phyloP scores from a whole-genome alignment of 2,888 invertebrate species.

The Auanema freiburgensis region DNA sequence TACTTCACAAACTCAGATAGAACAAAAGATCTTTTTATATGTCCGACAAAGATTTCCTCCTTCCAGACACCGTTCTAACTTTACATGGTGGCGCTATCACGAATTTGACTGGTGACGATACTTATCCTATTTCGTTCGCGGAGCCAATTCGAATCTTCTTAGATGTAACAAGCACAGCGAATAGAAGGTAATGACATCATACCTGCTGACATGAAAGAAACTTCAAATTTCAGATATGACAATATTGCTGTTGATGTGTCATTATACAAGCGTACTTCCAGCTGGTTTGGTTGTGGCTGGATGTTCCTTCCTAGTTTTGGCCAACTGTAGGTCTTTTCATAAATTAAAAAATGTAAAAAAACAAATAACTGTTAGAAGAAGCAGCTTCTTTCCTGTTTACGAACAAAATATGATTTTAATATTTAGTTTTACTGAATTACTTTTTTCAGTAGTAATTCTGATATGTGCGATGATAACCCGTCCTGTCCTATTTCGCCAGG shows the following conservation, averaged over 20 bases:
- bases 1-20: too few species aligned
- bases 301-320: slow-evolving; percentile 57
- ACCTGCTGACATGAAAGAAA: background rate
- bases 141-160: slow-evolving; percentile 52
- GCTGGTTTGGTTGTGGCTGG: slow-evolving; percentile 62
- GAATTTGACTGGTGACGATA: slow-evolving; percentile 53
- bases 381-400: too few species aligned
- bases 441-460: slow-evolving; percentile 38
- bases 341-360: slow-evolving; percentile 12
- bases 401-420: background rate
- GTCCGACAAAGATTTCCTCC: background rate
- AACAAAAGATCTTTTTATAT: too few species aligned
- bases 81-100: slow-evolving; percentile 58
- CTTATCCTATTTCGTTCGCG: slow-evolving; percentile 51
- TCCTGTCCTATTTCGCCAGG: slow-evolving; percentile 45
- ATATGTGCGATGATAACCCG: slow-evolving; percentile 48
- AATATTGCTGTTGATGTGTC: slow-evolving; percentile 55
- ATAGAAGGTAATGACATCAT: slow-evolving; percentile 35
- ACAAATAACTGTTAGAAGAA: background rate
- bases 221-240: slow-evolving; percentile 43
- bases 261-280: slow-evolving; percentile 52
- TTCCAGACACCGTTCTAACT: slow-evolving; percentile 34
- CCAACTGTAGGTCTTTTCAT: slow-evolving; percentile 39
- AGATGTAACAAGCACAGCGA: slow-evolving; percentile 52
- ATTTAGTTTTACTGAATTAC: slow-evolving; percentile 1